Evolutionary conservation across 2,113 vertebrate genomes (phyloP), one percentile per base, ranked within the genome.

Genomic region (Willisornis vidua): DNA sequence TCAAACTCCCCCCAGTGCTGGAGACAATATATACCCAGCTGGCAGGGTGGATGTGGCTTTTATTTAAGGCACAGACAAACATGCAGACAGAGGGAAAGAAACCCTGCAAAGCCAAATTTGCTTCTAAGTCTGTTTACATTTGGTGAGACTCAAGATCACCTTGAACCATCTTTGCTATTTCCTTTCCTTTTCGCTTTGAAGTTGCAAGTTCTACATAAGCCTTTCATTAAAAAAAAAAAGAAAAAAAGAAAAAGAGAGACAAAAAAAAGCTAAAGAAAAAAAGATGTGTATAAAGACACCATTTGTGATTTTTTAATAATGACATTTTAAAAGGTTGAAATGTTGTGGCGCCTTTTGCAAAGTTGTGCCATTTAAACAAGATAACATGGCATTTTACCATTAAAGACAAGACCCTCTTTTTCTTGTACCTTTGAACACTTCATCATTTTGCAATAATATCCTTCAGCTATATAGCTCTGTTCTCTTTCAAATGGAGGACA

Each of bases 271-370:
- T 51, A 46, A 1, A 8, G 24, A 14, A 3, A 22, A 31, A 31
- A 6, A 12, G 33, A 33, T 26, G 14, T 43, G 9, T 46, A 25
- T 45, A 55, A 68, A 93, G 83, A 39, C 76, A 22, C 51, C 66
- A 63, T 84, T 94, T 93, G 67, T 59, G 63, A 73, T 62, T 85
- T 95, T 89, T 92, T 83, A 95, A 94, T 91, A 72, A 77, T 91
- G 90, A 78, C 94, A 94, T 96, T 96, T 93, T 73, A 66, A 96
- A 93, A 95, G 84, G 94, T 90, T 89, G 95, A 92, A 96, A 65
- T 89, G 86, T 92, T 90, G 41, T 67, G 86, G 62, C 0, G 0
- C 77, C 86, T 85, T 82, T 92, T 85, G 74, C 70, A 73, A 84
- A 96, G 88, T 96, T 92, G 41, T 92, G 92, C 66, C 92, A 92